Percentiles rank a stretch among this genome's conserved stretches.
phyloP scores from a whole-genome alignment of 2,888 invertebrate species.

The Euclidia mi region DNA sequence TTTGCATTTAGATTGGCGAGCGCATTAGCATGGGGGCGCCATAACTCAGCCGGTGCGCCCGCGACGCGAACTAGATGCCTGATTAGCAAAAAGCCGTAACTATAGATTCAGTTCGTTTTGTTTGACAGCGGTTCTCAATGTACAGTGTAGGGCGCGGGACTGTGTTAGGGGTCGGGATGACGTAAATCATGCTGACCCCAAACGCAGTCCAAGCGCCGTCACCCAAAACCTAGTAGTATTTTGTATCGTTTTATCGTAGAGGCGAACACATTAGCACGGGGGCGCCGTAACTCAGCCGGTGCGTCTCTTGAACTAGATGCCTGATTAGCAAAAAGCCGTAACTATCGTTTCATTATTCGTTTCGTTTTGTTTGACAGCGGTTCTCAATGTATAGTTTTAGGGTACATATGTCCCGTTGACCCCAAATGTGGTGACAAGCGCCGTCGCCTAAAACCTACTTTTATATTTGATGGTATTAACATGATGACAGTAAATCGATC shows the following conservation, averaged over 20 bases:
- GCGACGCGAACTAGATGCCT: constrained; percentile 64
- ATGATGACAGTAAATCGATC: no score
- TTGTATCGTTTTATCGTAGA: no score
- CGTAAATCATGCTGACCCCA: no score
- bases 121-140: constrained; percentile 19
- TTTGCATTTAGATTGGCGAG: constrained; percentile 78
- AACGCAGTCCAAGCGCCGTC: no score
- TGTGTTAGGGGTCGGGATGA: no score
- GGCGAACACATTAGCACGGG: constrained; percentile 75
- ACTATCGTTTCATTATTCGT: no score
- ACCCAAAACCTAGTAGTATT: no score
- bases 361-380: constrained; percentile 15
- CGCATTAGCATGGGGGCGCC: constrained; percentile 77
- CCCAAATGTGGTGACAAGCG: no score
- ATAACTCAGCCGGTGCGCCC: constrained; percentile 68
- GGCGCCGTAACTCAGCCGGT: constrained; percentile 71
- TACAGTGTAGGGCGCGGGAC: not conserved
- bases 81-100: constrained; percentile 77
- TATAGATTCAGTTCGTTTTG: constrained; percentile 33
- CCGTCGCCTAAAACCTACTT: no score
- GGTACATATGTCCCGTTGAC: no score
- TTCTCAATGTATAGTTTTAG: constrained; percentile 14
- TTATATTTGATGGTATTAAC: no score
- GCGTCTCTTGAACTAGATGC: constrained; percentile 61
- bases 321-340: constrained; percentile 78